Evolutionary conservation across 92 coral and sea anemone genomes (phyloP).

Genomic region (Heteractis magnifica): DNA sequence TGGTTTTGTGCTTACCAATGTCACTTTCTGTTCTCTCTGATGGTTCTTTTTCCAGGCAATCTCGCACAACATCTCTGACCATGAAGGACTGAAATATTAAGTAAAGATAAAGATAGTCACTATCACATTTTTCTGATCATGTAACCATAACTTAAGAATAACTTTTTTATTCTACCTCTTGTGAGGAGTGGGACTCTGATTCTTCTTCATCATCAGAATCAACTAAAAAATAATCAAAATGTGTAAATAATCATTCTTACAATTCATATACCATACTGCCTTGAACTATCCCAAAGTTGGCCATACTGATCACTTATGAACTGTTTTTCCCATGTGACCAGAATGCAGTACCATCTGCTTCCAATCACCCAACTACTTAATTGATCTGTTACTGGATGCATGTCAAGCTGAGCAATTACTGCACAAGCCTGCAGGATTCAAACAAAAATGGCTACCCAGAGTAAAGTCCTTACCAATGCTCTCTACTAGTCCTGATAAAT

Average conservation of each 20-base stretch:
- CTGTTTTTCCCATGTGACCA: no score
- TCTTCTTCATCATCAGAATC: constrained; percentile 99
- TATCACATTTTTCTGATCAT: no score
- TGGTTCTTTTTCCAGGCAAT: constrained; percentile 94
- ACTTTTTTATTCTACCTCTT: constrained; percentile 61
- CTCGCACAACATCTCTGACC: constrained; percentile 98
- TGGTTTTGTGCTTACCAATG: constrained; percentile 61
- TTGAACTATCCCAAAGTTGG: no score
- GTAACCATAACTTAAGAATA: background rate
- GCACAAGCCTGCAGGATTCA: background rate
- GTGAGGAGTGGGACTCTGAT: constrained; percentile 87
- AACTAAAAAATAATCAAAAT: constrained; percentile 49
- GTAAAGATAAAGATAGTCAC: background rate
- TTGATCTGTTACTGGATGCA: no score
- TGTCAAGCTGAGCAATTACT: background rate
- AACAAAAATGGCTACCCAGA: background rate
- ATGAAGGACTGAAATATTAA: constrained; percentile 69
- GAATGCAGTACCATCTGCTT: no score
- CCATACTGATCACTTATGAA: no score
- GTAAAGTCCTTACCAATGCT: constrained; percentile 74
- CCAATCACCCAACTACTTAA: no score
- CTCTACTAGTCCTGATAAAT: constrained; percentile 92
- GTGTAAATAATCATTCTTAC: background rate
- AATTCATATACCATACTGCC: no score
- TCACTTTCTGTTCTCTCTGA: constrained; percentile 90